These are phyloP conservation scores for Aphis gossypii DNA, from an alignment of 1,140 invertebrate genomes.

Conservation along the genomic window DNA sequence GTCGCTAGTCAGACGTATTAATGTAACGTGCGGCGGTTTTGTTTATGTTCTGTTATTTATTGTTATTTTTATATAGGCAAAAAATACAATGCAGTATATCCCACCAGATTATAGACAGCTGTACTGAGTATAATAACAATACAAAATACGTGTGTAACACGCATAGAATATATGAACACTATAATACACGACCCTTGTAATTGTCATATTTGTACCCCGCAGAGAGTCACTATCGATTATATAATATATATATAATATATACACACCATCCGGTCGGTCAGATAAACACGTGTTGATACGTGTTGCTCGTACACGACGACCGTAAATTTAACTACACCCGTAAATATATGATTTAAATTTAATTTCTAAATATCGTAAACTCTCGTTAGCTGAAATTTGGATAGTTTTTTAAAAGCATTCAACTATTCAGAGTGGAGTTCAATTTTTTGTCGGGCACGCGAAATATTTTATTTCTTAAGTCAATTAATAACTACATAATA, in stretches of 20 bases:
- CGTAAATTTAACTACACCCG: too few relatives aligned
- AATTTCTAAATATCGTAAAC: not conserved
- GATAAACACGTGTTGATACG: not conserved
- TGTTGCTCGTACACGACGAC: not conserved
- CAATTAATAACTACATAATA: too few relatives aligned
- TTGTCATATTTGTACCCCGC: not conserved
- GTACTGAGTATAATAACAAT: not conserved
- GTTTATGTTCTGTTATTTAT: too few relatives aligned
- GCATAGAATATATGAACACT: not conserved
- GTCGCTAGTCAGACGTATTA: too few relatives aligned
- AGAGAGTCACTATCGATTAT: not conserved
- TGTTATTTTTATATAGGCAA: too few relatives aligned
- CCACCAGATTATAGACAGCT: not conserved
- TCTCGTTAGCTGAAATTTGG: not conserved
- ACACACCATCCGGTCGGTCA: not conserved
- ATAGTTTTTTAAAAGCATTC: not conserved
- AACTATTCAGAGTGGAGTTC: not conserved
- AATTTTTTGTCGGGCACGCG: not conserved
- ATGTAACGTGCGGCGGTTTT: too few relatives aligned
- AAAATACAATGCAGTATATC: not conserved
- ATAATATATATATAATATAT: not conserved
- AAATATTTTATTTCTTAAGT: not conserved
- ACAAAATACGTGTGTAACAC: not conserved
- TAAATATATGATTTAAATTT: not conserved
- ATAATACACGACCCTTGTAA: not conserved